Evolutionary conservation across 2,113 vertebrate species (phyloP).

Genomic region (Xenopus laevis): DNA sequence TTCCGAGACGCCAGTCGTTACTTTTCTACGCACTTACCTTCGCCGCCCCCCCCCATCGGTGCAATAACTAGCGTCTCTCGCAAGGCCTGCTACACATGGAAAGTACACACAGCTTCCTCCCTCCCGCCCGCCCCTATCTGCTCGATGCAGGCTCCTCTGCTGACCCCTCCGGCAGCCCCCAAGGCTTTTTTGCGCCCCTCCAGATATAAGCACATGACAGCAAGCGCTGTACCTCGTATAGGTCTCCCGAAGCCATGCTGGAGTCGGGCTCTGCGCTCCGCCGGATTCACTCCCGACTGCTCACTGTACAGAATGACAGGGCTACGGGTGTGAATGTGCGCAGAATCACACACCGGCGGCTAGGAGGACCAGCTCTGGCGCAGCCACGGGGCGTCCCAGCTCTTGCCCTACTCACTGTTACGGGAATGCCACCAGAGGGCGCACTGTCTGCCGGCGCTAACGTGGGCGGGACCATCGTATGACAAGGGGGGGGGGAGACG

Average conservation of each 20-base stretch:
- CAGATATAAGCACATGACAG: constrained; percentile 48
- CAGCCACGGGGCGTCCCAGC: constrained; percentile 25
- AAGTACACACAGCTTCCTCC: constrained; percentile 34
- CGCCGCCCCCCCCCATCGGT: constrained; percentile 17
- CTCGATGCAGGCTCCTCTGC: neutral
- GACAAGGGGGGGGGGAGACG: neutral
- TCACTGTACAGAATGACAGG: constrained; percentile 67
- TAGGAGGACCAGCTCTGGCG: constrained; percentile 54
- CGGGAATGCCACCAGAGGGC: constrained; percentile 22
- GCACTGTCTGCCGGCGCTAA: constrained; percentile 21
- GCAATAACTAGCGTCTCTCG: constrained; percentile 41
- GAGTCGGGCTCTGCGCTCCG: constrained; percentile 67
- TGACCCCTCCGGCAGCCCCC: neutral
- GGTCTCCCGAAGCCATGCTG: constrained; percentile 92
- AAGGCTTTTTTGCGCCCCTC: constrained; percentile 24
- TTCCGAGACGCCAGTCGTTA: too few relatives aligned
- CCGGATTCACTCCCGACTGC: constrained; percentile 41
- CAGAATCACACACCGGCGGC: constrained; percentile 62
- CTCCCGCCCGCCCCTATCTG: constrained; percentile 12
- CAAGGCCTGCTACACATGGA: constrained; percentile 40
- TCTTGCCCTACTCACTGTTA: constrained; percentile 41
- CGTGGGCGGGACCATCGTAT: neutral
- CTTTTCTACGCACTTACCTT: neutral
- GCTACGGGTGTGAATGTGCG: constrained; percentile 63
- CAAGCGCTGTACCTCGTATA: constrained; percentile 81